phyloP scores from a whole-genome alignment of 2,888 invertebrate species.

The Dysmachus trigonus region DNA sequence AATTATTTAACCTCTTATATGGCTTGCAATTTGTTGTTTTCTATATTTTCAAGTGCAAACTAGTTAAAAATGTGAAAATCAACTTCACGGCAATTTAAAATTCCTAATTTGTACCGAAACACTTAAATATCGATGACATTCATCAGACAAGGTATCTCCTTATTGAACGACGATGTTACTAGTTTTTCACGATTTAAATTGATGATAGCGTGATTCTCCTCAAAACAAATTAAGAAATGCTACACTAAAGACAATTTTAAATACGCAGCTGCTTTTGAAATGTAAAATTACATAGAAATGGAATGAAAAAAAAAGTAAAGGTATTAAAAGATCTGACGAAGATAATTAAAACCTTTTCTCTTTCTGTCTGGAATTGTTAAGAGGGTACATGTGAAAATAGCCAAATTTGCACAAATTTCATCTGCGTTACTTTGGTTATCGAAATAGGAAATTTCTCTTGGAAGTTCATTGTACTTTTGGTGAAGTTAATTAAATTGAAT shows the following conservation, averaged over 20 bases:
- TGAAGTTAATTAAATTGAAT: too few species aligned
- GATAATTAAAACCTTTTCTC: neutral
- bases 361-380: neutral
- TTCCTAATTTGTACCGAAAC: neutral
- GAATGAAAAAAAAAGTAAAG: neutral
- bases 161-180: neutral
- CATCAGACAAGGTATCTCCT: neutral
- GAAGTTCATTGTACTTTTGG: too few species aligned
- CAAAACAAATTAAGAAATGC: neutral
- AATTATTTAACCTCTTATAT: neutral
- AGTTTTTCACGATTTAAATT: neutral
- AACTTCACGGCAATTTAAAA: neutral
- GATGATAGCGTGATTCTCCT: neutral
- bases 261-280: neutral
- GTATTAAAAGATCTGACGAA: neutral
- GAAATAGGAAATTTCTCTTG: too few species aligned
- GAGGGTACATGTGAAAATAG: too few species aligned
- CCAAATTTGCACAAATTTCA: too few species aligned
- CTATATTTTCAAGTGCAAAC: neutral
- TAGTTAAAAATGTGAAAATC: neutral
- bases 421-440: too few species aligned
- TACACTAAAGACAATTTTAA: neutral
- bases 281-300: neutral
- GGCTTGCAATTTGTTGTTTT: neutral
- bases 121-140: neutral